Evolutionary conservation across 2,888 invertebrate genomes (phyloP).

Genomic region (Euzetes globulus): DNA sequence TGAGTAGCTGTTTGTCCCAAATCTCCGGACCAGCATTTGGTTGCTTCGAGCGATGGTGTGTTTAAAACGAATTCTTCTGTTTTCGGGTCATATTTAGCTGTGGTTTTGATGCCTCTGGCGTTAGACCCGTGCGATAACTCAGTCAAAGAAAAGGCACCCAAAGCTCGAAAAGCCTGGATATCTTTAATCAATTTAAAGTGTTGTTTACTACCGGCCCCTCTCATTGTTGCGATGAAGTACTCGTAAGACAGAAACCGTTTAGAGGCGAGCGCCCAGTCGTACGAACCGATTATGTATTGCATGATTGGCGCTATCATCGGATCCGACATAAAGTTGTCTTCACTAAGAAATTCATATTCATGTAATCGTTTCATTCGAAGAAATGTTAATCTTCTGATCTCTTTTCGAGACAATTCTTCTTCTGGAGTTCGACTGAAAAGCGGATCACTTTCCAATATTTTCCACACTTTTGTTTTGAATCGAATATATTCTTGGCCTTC

Average conservation of each 20-base stretch:
- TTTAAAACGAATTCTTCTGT: slow-evolving; percentile 64
- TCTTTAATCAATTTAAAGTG: slow-evolving; percentile 32
- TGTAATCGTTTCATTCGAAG: too few relatives aligned
- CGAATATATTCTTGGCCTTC: slow-evolving; percentile 49
- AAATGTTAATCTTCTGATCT: slow-evolving; percentile 54
- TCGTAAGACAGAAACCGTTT: slow-evolving; percentile 46
- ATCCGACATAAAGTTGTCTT: slow-evolving; percentile 51
- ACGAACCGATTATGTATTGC: slow-evolving; percentile 46
- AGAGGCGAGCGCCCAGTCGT: slow-evolving; percentile 48
- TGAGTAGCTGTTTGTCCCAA: slow-evolving; percentile 64
- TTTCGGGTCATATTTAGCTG: slow-evolving; percentile 67
- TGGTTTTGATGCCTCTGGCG: slow-evolving; percentile 75
- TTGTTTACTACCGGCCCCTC: slow-evolving; percentile 33
- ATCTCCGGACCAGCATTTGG: slow-evolving; percentile 84
- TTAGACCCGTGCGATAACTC: slow-evolving; percentile 88
- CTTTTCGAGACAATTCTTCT: slow-evolving; percentile 60
- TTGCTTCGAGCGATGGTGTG: slow-evolving; percentile 67
- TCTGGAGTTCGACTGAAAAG: slow-evolving; percentile 57
- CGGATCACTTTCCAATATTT: slow-evolving; percentile 67
- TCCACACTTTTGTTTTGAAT: slow-evolving; percentile 59
- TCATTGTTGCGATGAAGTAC: slow-evolving; percentile 40
- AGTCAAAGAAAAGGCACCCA: slow-evolving; percentile 77
- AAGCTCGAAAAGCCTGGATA: too few relatives aligned
- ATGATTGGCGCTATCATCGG: slow-evolving; percentile 46
- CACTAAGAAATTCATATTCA: slow-evolving; percentile 57